These are phyloP conservation scores for Brenthis hecate DNA, from an alignment of 2,888 invertebrate genomes.

Conservation along the genomic window DNA sequence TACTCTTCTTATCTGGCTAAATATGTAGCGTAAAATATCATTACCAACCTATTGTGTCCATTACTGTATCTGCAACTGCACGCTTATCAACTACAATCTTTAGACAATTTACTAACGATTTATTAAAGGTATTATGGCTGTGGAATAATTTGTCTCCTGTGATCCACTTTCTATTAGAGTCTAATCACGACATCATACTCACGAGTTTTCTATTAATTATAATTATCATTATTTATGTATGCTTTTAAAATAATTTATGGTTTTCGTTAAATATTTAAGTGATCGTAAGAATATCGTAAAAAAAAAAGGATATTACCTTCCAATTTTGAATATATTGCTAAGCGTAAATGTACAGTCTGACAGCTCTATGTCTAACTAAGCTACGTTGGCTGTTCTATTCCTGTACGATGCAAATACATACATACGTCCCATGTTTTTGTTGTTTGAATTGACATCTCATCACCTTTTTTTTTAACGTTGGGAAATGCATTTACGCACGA, in stretches of 20 bases:
- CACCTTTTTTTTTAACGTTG: too few species aligned
- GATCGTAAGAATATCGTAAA: too few species aligned
- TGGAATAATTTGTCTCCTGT: conserved; percentile 27
- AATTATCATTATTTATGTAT: not conserved
- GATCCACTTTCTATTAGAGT: conserved; percentile 28
- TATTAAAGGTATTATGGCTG: conserved; percentile 2
- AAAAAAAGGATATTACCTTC: too few species aligned
- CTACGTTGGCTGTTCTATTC: too few species aligned
- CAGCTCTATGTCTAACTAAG: too few species aligned
- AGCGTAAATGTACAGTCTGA: too few species aligned
- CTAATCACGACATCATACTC: conserved; percentile 27
- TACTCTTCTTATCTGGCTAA: conserved; percentile 38
- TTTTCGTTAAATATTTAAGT: not conserved
- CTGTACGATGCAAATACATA: too few species aligned
- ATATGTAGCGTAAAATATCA: conserved; percentile 25
- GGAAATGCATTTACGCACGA: too few species aligned
- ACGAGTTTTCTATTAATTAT: conserved; percentile 23
- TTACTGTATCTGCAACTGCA: conserved; percentile 22
- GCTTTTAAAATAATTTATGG: not conserved
- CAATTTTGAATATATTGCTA: too few species aligned
- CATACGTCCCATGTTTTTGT: too few species aligned
- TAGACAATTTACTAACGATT: conserved; percentile 26
- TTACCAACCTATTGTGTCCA: conserved; percentile 21
- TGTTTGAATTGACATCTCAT: too few species aligned
- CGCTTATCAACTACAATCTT: conserved; percentile 23